phyloP scores from a whole-genome alignment of 2,888 invertebrate species.

The Netelia inedita region DNA sequence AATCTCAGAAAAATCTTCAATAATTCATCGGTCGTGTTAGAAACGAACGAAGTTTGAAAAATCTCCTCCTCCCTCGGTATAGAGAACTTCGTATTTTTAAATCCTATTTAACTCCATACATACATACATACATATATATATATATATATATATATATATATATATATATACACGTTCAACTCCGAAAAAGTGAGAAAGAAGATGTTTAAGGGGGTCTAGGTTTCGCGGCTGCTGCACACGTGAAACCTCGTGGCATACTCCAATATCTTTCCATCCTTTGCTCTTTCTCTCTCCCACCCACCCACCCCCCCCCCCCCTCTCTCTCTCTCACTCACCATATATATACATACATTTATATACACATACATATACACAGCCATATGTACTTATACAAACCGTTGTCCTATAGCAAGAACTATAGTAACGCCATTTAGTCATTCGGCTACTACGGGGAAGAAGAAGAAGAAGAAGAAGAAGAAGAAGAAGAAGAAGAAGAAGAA shows the following conservation, averaged over 20 bases:
- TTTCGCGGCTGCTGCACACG: constrained; percentile 47
- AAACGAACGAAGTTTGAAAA: no score
- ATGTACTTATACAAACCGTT: constrained; percentile 11
- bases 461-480: constrained; percentile 14
- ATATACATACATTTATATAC: neutral
- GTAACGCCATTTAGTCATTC: constrained; percentile 29
- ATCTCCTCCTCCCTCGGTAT: no score
- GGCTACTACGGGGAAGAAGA: constrained; percentile 21
- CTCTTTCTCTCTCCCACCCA: no score
- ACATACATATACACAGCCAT: neutral
- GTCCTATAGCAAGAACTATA: constrained; percentile 13
- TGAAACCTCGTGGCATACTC: constrained; percentile 31
- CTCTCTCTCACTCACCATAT: neutral
- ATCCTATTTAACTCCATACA: no score
- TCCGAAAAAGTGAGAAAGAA: constrained; percentile 1
- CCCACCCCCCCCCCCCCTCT: no score
- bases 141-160: neutral
- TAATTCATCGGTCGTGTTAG: no score
- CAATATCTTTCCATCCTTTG: neutral
- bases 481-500: no score
- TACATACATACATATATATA: neutral
- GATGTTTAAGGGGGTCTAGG: constrained; percentile 24
- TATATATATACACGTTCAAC: neutral
- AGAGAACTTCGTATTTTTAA: no score
- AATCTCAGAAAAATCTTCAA: no score